Conservation (phyloP, 2,888 invertebrate species). For the Arctia plantaginis region DNA sequence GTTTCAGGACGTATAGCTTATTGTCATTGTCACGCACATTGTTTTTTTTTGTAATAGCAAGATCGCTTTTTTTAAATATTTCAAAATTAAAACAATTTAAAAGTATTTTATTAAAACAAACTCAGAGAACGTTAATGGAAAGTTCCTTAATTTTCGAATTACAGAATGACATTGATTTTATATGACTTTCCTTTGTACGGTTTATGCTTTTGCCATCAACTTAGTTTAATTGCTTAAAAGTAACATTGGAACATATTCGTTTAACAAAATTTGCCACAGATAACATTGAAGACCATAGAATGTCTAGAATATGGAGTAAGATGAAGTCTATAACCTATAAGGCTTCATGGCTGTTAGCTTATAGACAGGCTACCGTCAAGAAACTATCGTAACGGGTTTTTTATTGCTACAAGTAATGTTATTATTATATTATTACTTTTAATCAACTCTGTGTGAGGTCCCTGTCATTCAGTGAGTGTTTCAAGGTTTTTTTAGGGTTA, state of each 20-base stretch:
- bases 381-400: constrained; percentile 67
- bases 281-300: constrained; percentile 5
- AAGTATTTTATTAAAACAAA: not conserved
- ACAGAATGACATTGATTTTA: not conserved
- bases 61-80: too few species aligned
- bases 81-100: not conserved
- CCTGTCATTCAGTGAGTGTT: constrained; percentile 6
- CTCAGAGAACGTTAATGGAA: not conserved
- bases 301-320: not conserved
- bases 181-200: not conserved
- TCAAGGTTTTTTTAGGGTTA: constrained; percentile 1
- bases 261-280: not conserved
- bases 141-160: not conserved
- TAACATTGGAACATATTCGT: not conserved
- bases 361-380: not conserved
- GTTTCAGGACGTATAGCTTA: not conserved
- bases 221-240: not conserved
- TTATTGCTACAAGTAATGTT: constrained; percentile 71
- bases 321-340: not conserved
- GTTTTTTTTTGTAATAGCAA: too few species aligned
- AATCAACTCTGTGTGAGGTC: constrained; percentile 76
- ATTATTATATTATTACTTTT: constrained; percentile 81
- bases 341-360: constrained; percentile 8
- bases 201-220: not conserved
- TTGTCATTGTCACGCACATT: not conserved